A percentile compares a stretch with the other conserved stretches of the same genome.
Evolutionary conservation across 2,888 invertebrate genomes (phyloP).

Genomic region (Punctoribates punctum): DNA sequence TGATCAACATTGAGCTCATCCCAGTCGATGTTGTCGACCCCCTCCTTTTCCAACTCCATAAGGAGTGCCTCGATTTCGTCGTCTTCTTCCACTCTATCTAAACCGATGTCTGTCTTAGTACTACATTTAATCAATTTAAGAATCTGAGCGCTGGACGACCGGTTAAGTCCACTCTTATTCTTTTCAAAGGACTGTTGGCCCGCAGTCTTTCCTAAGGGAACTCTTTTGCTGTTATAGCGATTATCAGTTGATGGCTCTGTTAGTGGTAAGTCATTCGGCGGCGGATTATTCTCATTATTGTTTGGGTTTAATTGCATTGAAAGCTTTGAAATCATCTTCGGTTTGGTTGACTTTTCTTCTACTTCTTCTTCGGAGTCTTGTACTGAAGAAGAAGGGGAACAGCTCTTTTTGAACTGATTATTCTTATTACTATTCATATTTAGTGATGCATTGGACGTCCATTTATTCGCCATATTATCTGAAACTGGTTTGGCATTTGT

Average conservation of each 20-base stretch:
- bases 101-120: constrained; percentile 39
- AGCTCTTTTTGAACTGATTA: background rate
- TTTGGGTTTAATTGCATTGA: constrained; percentile 18
- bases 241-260: constrained; percentile 25
- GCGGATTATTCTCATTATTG: constrained; percentile 7
- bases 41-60: constrained; percentile 42
- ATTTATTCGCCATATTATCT: constrained; percentile 28
- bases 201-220: constrained; percentile 38
- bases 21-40: constrained; percentile 45
- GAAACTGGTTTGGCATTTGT: constrained; percentile 22
- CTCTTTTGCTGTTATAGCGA: constrained; percentile 20
- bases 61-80: constrained; percentile 43
- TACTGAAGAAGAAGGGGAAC: constrained; percentile 28
- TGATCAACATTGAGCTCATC: constrained; percentile 41
- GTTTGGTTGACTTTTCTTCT: background rate
- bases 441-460: constrained; percentile 20
- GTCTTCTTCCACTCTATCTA: constrained; percentile 44
- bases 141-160: constrained; percentile 43
- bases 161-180: constrained; percentile 41
- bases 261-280: constrained; percentile 11
- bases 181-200: constrained; percentile 39
- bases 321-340: constrained; percentile 1
- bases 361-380: constrained; percentile 35
- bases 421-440: background rate
- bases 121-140: constrained; percentile 45